Evolutionary conservation across 2,113 vertebrate genomes (phyloP), one percentile per base, ranked within the genome.

Genomic region (Scalopus aquaticus): DNA sequence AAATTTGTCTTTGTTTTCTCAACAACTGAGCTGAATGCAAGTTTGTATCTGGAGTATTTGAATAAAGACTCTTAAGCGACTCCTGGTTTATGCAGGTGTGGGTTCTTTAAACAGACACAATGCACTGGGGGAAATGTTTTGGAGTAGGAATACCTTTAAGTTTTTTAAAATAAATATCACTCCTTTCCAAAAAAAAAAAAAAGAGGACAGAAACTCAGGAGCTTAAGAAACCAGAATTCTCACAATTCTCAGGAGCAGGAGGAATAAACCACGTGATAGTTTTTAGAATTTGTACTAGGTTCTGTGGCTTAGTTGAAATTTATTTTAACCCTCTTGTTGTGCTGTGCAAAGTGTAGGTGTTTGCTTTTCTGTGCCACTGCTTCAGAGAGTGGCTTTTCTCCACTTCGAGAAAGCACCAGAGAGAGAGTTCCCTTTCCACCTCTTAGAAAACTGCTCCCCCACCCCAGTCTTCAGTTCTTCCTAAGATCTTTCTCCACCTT

Each of bases 1-100:
- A 96, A 97, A 87, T 76, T 83, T 22, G 4, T 82, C 93, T 95
- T 95, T 97, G 95, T 97, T 97, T 96, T 97, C 93, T 94, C 95
- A 96, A 94, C 96, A 97, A 93, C 77, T 58, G 62, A 94, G 88
- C 94, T 95, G 95, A 97, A 97, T 93, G 91, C 76, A 96, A 96
- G 96, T 80, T 77, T 95, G 93, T 97, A 90, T 88, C 87, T 85
- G 88, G 77, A 79, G 35, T 19, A 97, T 97, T 97, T 97, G 96
- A 97, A 97, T 97, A 97, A 96, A 95, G 95, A 82, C 95, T 94
- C 92, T 93, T 92, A 17, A 70, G 90, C 73, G 9, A 72, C 76
- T 69, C 92, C 80, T 74, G 39, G 81, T 83, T 51, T 58, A 79
- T 44, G 56, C 97, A 97, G 96, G 93, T 96, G 96, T 77, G 44